These are phyloP conservation scores for Nudaria mundana DNA, from an alignment of 2,888 invertebrate species.

Conservation along the genomic window DNA sequence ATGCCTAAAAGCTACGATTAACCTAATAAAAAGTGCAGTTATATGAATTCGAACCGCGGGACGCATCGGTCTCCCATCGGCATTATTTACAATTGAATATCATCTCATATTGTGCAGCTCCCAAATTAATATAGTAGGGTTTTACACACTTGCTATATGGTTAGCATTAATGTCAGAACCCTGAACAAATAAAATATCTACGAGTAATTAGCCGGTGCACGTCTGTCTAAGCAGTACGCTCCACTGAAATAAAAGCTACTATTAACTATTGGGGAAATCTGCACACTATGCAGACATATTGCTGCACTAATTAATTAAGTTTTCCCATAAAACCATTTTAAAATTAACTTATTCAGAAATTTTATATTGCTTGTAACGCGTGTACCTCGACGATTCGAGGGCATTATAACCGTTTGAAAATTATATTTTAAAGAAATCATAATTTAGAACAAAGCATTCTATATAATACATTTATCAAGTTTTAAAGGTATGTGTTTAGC, in stretches of 20 bases:
- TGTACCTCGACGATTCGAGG: neutral
- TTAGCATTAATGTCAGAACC: neutral
- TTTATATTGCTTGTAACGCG: conserved; percentile 11
- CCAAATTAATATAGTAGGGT: neutral
- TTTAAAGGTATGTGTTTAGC: neutral
- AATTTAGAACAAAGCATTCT: conserved; percentile 8
- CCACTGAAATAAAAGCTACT: conserved; percentile 10
- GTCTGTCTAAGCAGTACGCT: conserved; percentile 11
- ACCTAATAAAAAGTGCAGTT: conserved; percentile 46
- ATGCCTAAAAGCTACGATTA: conserved; percentile 12
- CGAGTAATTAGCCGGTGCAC: conserved; percentile 6
- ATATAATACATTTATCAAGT: neutral
- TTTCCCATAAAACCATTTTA: conserved; percentile 6
- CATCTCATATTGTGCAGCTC: conserved; percentile 38
- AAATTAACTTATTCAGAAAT: neutral
- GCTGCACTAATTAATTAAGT: conserved; percentile 16
- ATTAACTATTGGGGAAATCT: conserved; percentile 3
- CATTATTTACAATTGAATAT: conserved; percentile 20
- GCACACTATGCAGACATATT: conserved; percentile 19
- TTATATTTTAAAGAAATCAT: conserved; percentile 8
- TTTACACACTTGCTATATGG: neutral
- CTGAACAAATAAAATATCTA: neutral
- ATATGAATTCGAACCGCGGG: conserved; percentile 50
- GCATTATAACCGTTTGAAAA: neutral
- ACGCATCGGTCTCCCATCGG: conserved; percentile 9